Evolutionary conservation across 30 jellyfish, hydroid and myxozoan genomes (phyloP).

Genomic region (Mastigias papua): DNA sequence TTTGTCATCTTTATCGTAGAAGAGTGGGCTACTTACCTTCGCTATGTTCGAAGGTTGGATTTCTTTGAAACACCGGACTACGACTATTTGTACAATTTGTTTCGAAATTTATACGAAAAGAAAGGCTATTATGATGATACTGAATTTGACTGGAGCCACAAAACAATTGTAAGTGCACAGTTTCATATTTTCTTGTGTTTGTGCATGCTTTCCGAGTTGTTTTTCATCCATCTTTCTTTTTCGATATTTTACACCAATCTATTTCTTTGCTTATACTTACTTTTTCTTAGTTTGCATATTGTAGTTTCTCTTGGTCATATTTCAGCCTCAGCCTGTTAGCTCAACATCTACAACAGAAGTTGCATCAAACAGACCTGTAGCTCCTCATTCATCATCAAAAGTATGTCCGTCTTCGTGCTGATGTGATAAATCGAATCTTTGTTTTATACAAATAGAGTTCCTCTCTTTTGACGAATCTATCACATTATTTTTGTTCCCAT

Average conservation of each 20-base stretch:
- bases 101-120: conserved; percentile 86
- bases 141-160: conserved; percentile 98
- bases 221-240: neutral
- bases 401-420: neutral
- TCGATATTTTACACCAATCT: neutral
- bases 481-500: too few species aligned
- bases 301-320: too few species aligned
- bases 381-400: conserved; percentile 72
- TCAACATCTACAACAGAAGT: conserved; percentile 51
- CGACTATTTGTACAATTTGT: conserved; percentile 86
- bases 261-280: neutral
- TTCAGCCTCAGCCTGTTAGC: conserved; percentile 72
- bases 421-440: neutral
- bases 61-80: conserved; percentile 98
- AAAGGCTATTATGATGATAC: conserved; percentile 92
- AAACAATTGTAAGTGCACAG: conserved; percentile 79
- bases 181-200: too few species aligned
- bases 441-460: too few species aligned
- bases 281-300: too few species aligned
- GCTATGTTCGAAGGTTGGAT: conserved; percentile 93
- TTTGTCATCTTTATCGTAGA: conserved; percentile 49
- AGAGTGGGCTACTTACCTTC: conserved; percentile 97
- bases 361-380: conserved; percentile 62
- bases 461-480: too few species aligned
- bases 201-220: neutral